phyloP scores from a whole-genome alignment of 2,888 invertebrate species.

The Invenusta paracnida region DNA sequence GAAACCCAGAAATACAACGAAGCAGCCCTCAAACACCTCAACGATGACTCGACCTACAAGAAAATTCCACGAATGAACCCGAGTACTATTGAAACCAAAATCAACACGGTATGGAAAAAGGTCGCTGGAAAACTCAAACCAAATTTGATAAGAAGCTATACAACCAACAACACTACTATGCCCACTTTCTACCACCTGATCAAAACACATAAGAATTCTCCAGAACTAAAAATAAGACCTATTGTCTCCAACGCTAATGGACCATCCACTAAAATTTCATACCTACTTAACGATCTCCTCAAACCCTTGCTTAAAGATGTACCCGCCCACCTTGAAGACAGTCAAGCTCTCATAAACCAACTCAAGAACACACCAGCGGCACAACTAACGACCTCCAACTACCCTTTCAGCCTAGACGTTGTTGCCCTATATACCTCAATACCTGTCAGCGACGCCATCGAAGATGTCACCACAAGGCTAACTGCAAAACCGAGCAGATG shows the following conservation, averaged over 20 bases:
- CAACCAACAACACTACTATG: background rate
- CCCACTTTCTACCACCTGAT: constrained; percentile 28
- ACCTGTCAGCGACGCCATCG: constrained; percentile 18
- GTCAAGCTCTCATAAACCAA: background rate
- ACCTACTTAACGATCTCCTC: background rate
- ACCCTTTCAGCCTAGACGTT: constrained; percentile 13
- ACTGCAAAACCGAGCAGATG: background rate
- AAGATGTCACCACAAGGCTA: constrained; percentile 13
- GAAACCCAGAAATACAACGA: background rate
- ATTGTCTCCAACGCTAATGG: constrained; percentile 23
- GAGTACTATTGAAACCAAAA: background rate
- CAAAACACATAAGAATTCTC: constrained; percentile 24
- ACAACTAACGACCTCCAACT: background rate
- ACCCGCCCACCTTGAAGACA: constrained; percentile 22
- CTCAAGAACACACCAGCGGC: background rate
- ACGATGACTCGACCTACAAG: background rate
- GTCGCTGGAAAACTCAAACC: background rate
- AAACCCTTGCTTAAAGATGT: constrained; percentile 15
- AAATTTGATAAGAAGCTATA: constrained; percentile 18
- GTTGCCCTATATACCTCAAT: constrained; percentile 14
- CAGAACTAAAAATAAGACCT: constrained; percentile 25
- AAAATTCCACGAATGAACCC: background rate
- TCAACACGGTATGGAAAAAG: constrained; percentile 30
- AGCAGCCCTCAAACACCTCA: background rate
- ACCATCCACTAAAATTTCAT: constrained; percentile 15